Evolutionary conservation across 1,140 invertebrate genomes (phyloP).

Genomic region (Platyura marginata): DNA sequence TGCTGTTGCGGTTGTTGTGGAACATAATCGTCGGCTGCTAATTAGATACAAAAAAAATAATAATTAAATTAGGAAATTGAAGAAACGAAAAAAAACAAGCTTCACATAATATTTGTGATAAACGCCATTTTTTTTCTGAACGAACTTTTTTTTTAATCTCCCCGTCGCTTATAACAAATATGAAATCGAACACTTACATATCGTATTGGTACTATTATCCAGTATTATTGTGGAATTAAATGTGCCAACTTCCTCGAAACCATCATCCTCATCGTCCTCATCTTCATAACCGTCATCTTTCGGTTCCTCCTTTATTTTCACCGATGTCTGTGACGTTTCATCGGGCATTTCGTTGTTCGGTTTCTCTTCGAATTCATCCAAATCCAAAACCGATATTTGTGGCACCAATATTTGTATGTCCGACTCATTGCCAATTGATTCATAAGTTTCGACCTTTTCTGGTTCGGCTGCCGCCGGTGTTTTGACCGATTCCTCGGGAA

Average conservation of each 20-base stretch:
- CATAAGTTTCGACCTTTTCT: slow-evolving; percentile 20
- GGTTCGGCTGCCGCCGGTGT: slow-evolving; percentile 11
- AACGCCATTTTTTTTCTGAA: no score
- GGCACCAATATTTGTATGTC: slow-evolving; percentile 24
- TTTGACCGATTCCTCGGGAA: slow-evolving; percentile 11
- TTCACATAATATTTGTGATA: no score
- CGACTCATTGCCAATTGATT: slow-evolving; percentile 16
- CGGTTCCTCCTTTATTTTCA: slow-evolving; percentile 20
- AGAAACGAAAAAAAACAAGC: no score
- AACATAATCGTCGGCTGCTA: no score
- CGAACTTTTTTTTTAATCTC: no score
- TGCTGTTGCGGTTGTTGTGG: slow-evolving; percentile 3
- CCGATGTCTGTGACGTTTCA: slow-evolving; percentile 8
- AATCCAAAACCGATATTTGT: slow-evolving; percentile 24
- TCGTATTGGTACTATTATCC: no score
- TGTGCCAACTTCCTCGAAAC: slow-evolving; percentile 31
- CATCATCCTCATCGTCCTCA: slow-evolving; percentile 31
- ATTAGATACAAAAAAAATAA: no score
- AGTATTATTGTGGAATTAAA: slow-evolving; percentile 8
- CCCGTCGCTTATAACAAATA: no score
- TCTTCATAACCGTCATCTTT: slow-evolving; percentile 18
- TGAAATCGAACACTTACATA: no score
- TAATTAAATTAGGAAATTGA: no score
- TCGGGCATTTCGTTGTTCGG: slow-evolving; percentile 13
- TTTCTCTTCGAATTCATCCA: slow-evolving; percentile 28